These are phyloP conservation scores for Aleiodes alternator DNA, from an alignment of 2,888 invertebrate species.

Conservation along the genomic window DNA sequence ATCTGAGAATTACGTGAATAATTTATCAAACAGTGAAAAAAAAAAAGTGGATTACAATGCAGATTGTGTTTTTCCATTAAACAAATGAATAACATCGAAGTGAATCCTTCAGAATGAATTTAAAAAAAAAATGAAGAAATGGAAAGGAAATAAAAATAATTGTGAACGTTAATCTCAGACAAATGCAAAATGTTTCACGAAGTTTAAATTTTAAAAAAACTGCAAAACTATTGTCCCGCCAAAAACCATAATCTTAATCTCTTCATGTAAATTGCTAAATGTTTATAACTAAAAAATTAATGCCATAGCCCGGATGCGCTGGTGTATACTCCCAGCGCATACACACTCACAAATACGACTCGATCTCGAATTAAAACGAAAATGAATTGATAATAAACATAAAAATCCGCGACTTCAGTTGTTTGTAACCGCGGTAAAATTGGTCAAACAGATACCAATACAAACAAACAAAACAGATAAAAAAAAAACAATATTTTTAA, in stretches of 20 bases:
- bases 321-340: constrained; percentile 76
- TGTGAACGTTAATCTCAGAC: constrained; percentile 33
- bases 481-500: constrained; percentile 41
- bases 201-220: constrained; percentile 39
- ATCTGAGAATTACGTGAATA: constrained; percentile 40
- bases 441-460: constrained; percentile 62
- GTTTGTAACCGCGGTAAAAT: constrained; percentile 66
- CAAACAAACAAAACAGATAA: constrained; percentile 47
- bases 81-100: constrained; percentile 7
- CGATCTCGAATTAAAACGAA: constrained; percentile 73
- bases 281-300: constrained; percentile 75
- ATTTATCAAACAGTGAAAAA: neutral
- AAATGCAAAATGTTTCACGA: neutral
- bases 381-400: constrained; percentile 56
- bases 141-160: constrained; percentile 13
- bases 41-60: neutral
- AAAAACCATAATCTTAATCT: constrained; percentile 74
- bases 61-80: too few relatives aligned
- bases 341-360: constrained; percentile 76
- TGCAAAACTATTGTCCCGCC: constrained; percentile 65
- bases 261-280: constrained; percentile 76
- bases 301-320: constrained; percentile 76
- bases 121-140: too few relatives aligned
- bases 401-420: constrained; percentile 57
- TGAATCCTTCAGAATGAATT: constrained; percentile 18